Conservation (phyloP, 1,140 invertebrate genomes). For the Antheraea mylitta region DNA sequence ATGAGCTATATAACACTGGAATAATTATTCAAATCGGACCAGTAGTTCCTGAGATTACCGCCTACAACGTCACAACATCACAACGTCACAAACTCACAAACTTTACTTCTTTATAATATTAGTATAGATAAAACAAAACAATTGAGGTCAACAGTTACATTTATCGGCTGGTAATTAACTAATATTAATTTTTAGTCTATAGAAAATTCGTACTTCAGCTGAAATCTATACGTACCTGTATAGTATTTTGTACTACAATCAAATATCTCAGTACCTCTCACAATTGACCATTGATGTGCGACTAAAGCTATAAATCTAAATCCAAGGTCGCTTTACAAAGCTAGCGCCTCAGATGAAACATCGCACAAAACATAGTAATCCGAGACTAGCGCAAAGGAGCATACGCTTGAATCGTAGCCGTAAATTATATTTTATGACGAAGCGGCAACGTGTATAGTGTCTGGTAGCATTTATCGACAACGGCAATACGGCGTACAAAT, state of each 20-base stretch:
- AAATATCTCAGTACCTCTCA: background rate
- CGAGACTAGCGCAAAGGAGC: constrained; percentile 32
- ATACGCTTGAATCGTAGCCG: constrained; percentile 36
- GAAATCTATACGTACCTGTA: background rate
- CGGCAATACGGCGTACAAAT: constrained; percentile 19
- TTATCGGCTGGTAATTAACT: no score
- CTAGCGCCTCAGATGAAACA: constrained; percentile 13
- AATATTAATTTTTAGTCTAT: no score
- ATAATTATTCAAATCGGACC: no score
- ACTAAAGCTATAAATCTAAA: constrained; percentile 10
- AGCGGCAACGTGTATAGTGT: constrained; percentile 56
- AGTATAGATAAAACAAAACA: no score
- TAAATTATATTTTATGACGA: constrained; percentile 70
- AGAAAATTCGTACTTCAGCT: background rate
- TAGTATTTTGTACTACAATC: background rate
- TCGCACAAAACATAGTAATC: constrained; percentile 22
- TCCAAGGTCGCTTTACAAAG: constrained; percentile 13
- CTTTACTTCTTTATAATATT: no score
- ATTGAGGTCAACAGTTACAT: no score
- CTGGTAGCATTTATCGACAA: constrained; percentile 30
- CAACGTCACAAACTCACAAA: no score
- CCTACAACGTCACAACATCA: no score
- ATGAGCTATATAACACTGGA: no score
- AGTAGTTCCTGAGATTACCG: no score
- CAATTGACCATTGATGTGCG: background rate